These are phyloP conservation scores for Gadopsis marmoratus DNA, from an alignment of 2,797 vertebrate species.

Conservation along the genomic window DNA sequence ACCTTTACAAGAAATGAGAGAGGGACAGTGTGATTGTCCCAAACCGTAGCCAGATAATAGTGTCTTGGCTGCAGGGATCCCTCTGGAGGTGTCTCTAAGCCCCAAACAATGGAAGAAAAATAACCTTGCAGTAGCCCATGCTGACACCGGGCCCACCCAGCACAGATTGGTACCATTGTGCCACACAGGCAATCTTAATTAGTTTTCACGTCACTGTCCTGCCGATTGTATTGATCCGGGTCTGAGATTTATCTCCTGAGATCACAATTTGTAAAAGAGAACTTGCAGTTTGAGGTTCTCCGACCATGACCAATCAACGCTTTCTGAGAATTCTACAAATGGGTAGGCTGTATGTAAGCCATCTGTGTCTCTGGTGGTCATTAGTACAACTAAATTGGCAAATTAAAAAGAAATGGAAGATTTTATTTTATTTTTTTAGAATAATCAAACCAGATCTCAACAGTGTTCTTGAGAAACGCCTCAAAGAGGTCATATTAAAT, in stretches of 20 bases:
- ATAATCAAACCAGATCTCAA: conserved; percentile 8
- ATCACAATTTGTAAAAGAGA: conserved; percentile 71
- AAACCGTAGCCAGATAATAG: conserved; percentile 79
- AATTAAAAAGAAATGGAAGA: background rate
- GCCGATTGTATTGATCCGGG: conserved; percentile 72
- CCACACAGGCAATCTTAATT: conserved; percentile 80
- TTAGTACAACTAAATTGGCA: conserved; percentile 1
- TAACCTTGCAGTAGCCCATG: conserved; percentile 64
- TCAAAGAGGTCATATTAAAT: background rate
- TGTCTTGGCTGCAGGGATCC: conserved; percentile 72
- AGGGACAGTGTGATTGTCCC: conserved; percentile 77
- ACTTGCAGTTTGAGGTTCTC: conserved; percentile 56
- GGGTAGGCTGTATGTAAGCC: conserved; percentile 20
- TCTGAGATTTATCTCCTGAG: conserved; percentile 64
- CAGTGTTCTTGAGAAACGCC: background rate
- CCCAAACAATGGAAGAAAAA: conserved; percentile 81
- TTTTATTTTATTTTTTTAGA: background rate
- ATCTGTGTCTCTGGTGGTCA: conserved; percentile 18
- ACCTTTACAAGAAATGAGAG: conserved; percentile 76
- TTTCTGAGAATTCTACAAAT: conserved; percentile 43
- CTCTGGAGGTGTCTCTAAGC: conserved; percentile 79
- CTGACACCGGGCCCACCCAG: conserved; percentile 74
- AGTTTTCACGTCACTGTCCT: conserved; percentile 78
- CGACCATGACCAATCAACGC: conserved; percentile 66
- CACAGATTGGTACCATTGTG: conserved; percentile 80